Conservation (phyloP, 2,113 vertebrate genomes). For the Charadrius vociferus region DNA sequence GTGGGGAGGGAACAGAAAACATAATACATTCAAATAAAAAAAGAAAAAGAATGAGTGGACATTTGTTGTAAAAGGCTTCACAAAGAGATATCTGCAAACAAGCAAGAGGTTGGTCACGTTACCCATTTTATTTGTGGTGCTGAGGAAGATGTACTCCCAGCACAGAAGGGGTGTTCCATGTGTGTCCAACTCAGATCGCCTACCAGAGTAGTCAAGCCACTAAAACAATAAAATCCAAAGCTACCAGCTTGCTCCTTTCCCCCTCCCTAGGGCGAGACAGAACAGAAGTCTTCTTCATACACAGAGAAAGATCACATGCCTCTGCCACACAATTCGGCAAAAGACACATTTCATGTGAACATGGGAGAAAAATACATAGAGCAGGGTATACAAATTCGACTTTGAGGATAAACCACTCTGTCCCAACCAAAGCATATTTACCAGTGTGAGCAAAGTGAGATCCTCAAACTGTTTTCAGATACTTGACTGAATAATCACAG, state of each 20-base stretch:
- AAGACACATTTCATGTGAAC: neutral
- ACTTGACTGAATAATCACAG: neutral
- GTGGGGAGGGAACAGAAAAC: neutral
- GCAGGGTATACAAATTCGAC: neutral
- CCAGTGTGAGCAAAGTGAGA: neutral
- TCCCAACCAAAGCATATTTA: neutral
- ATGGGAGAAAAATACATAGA: neutral
- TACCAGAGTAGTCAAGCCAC: neutral
- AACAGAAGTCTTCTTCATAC: neutral
- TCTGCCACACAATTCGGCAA: neutral
- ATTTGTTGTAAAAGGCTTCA: neutral
- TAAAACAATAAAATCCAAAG: neutral
- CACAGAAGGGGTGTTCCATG: neutral
- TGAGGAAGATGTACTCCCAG: neutral
- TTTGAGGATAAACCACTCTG: neutral
- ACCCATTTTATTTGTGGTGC: neutral
- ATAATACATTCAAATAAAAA: no score
- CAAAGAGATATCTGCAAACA: neutral
- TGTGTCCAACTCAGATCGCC: accelerated
- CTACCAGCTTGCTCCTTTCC: neutral
- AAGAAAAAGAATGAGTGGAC: neutral
- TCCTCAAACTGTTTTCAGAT: neutral
- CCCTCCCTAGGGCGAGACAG: neutral
- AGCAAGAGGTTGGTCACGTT: neutral
- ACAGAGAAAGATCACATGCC: neutral